Base-by-base conservation (phyloP, 2,888 invertebrate species). In the Aphodius granarius region DNA sequence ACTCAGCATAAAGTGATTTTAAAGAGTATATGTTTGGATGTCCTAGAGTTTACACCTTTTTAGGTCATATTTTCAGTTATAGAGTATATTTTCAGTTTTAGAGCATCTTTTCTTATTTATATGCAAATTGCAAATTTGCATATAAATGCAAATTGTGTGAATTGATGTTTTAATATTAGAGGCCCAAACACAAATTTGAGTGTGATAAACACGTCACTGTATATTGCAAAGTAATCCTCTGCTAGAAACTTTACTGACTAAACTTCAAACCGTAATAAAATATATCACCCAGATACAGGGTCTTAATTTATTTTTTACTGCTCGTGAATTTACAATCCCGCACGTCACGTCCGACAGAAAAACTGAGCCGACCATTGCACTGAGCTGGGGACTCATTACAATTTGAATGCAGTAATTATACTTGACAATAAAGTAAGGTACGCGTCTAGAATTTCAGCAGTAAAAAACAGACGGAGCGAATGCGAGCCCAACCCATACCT, bases 401-500 rank as follows among this genome's bases (percentile, higher is more conserved):
- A 68, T 68, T 22, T 68, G 68, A 68, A 68, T 68, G 68, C 20
- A 21, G 68, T 19, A 68, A 68, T 68, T 68, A 18, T 68, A 68
- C 20, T 68, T n/a, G 68, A 20, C n/a, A 22, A 18, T 68, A 68
- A 68, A 68, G 68, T 68, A 68, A 68, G 68, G 65, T 5, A 16
- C 65, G 65, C 65, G 19, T 43, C 68, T 68, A 68, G 21, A 19
- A 68, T 68, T 68, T 68, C 68, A 68, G 20, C 21, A 68, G 68
- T 68, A 68, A 68, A 68, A 68, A 68, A 20, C 68, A 20, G 68
- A 68, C 68, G 68, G n/a, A n/a, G 68, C 22, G 66, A 18, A 21
- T 16, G 19, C 68, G 43, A 3, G 43, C 43, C 13, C 43, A 13
- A 43, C 43, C 13, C 2, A 13, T 13, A 43, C 6, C 43, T 6